These are phyloP conservation scores for Diadegma fenestrale DNA, from an alignment of 2,888 invertebrate genomes.

Conservation along the genomic window DNA sequence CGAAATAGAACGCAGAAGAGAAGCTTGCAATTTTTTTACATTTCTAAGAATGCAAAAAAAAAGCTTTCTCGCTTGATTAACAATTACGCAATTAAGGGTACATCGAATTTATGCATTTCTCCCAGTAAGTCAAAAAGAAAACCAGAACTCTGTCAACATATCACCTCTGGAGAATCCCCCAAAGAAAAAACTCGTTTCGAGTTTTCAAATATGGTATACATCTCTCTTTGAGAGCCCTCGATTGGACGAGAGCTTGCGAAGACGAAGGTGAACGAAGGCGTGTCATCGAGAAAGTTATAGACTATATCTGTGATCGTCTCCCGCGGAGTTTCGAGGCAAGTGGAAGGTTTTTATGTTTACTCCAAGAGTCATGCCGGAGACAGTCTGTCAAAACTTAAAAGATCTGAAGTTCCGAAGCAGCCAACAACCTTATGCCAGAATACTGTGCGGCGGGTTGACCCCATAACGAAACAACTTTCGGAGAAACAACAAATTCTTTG, in stretches of 20 bases:
- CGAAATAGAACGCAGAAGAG: neutral
- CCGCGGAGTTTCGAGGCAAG: conserved; percentile 7
- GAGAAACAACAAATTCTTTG: conserved; percentile 12
- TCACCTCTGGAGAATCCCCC: conserved; percentile 15
- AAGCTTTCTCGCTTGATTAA: conserved; percentile 19
- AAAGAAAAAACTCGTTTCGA: conserved; percentile 26
- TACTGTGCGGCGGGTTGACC: conserved; percentile 12
- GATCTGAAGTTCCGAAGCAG: conserved; percentile 10
- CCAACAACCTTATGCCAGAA: conserved; percentile 39
- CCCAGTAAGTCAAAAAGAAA: neutral
- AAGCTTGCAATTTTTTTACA: neutral
- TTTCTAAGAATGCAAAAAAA: neutral
- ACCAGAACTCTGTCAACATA: neutral
- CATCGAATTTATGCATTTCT: neutral
- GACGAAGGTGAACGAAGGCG: neutral
- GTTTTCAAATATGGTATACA: conserved; percentile 42
- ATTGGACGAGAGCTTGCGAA: conserved; percentile 29
- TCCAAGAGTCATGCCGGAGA: conserved; percentile 3
- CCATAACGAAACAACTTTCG: conserved; percentile 46
- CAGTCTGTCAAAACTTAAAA: conserved; percentile 7
- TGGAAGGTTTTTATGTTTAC: conserved; percentile 12
- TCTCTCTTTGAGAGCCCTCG: neutral
- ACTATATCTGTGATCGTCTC: conserved; percentile 2
- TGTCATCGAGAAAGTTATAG: conserved; percentile 32
- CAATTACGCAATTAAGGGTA: neutral